Conservation (phyloP, 2,888 invertebrate species). For the Ichneumoninae sp. region DNA sequence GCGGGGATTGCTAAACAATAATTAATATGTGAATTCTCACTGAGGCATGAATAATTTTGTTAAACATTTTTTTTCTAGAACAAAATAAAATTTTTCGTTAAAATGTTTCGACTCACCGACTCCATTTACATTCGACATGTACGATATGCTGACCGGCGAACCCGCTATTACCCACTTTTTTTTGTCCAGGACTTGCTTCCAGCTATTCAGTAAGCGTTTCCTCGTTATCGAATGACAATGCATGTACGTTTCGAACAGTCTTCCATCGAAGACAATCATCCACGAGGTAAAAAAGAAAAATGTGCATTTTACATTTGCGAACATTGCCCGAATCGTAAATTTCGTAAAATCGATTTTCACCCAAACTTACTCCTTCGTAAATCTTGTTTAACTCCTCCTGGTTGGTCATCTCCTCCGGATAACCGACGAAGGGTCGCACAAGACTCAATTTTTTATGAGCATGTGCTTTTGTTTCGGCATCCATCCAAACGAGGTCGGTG, state of each 20-base stretch:
- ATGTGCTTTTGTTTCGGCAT: constrained; percentile 88
- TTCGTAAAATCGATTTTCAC: not conserved
- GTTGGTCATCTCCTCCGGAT: constrained; percentile 92
- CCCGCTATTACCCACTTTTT: constrained; percentile 90
- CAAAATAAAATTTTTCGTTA: constrained; percentile 19
- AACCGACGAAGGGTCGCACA: constrained; percentile 92
- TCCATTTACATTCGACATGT: constrained; percentile 90
- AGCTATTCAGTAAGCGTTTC: constrained; percentile 86
- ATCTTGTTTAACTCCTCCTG: constrained; percentile 88
- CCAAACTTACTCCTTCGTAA: constrained; percentile 87
- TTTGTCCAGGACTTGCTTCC: constrained; percentile 88
- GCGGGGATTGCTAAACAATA: constrained; percentile 84
- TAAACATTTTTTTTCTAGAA: constrained; percentile 32
- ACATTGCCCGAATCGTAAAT: constrained; percentile 7
- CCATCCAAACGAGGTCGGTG: constrained; percentile 92
- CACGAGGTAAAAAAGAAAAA: constrained; percentile 76
- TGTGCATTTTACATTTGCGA: constrained; percentile 12
- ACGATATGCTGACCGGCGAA: constrained; percentile 90
- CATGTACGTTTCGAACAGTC: constrained; percentile 87
- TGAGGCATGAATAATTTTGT: not conserved
- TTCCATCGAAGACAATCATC: constrained; percentile 87
- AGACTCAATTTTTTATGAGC: constrained; percentile 89
- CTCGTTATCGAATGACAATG: constrained; percentile 86
- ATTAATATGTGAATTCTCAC: not conserved
- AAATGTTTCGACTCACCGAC: constrained; percentile 87